A percentile compares a stretch with the other conserved stretches of the same genome.
phyloP scores from a whole-genome alignment of 2,113 vertebrate genomes.

The Seriola rivoliana region DNA sequence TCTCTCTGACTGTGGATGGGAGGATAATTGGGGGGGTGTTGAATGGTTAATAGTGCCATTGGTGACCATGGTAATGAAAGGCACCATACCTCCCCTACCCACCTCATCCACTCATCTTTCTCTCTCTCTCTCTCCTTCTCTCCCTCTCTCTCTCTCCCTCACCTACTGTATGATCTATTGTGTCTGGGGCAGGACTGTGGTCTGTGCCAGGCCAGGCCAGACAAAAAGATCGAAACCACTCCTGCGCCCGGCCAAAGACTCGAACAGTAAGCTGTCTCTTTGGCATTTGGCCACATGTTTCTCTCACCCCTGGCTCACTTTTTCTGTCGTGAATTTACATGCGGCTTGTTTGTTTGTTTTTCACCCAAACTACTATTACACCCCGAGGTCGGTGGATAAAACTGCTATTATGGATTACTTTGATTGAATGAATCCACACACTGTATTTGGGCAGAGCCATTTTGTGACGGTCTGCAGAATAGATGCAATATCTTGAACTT shows the following conservation, averaged over 20 bases:
- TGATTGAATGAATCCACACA: constrained; percentile 38
- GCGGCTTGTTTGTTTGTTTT: constrained; percentile 77
- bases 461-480: constrained; percentile 17
- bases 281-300: constrained; percentile 80
- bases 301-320: constrained; percentile 48
- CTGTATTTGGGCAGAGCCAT: not conserved
- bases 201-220: constrained; percentile 81
- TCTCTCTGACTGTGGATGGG: constrained; percentile 81
- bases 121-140: constrained; percentile 31
- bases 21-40: constrained; percentile 84
- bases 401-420: constrained; percentile 13
- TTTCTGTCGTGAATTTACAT: constrained; percentile 61
- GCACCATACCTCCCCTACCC: constrained; percentile 75
- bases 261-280: constrained; percentile 80
- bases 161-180: constrained; percentile 82
- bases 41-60: constrained; percentile 86
- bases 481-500: not conserved
- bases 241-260: constrained; percentile 79
- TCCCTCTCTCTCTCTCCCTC: constrained; percentile 44
- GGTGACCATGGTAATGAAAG: constrained; percentile 87
- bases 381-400: constrained; percentile 34
- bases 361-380: constrained; percentile 57
- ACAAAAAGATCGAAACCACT: constrained; percentile 81
- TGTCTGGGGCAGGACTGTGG: constrained; percentile 79
- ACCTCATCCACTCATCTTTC: constrained; percentile 62